These are phyloP conservation scores for Ailuropoda melanoleuca DNA, from an alignment of 2,113 vertebrate genomes.

Conservation along the genomic window DNA sequence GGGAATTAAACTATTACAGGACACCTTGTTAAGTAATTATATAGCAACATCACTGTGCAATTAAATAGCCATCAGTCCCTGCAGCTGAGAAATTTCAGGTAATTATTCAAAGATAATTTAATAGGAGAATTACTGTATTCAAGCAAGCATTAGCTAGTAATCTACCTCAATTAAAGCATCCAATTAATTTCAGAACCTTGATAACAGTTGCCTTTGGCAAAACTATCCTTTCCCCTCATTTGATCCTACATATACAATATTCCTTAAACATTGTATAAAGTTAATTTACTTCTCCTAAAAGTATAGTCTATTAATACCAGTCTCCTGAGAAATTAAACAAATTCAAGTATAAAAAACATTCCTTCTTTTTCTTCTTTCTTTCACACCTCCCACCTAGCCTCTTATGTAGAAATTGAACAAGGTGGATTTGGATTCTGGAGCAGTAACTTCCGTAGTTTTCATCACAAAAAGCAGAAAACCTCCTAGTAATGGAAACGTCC, in stretches of 20 bases:
- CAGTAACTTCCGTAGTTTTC: background rate
- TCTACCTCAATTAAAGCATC: conserved; percentile 92
- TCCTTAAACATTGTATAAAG: conserved; percentile 78
- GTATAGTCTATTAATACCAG: conserved; percentile 63
- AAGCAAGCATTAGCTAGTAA: conserved; percentile 93
- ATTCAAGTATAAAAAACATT: conserved; percentile 2
- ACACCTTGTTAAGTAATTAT: conserved; percentile 94
- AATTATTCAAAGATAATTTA: conserved; percentile 94
- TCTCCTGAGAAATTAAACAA: conserved; percentile 67
- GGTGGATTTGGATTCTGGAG: background rate
- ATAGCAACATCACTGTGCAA: conserved; percentile 89
- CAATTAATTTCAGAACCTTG: conserved; percentile 92
- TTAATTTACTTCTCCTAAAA: conserved; percentile 78
- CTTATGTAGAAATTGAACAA: conserved; percentile 1
- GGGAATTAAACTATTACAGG: conserved; percentile 91
- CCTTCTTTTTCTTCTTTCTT: background rate
- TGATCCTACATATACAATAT: conserved; percentile 82
- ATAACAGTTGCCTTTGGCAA: conserved; percentile 89
- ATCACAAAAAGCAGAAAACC: background rate
- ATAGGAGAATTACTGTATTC: conserved; percentile 94
- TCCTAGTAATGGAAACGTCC: background rate
- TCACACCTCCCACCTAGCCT: background rate
- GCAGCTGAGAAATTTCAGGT: conserved; percentile 93
- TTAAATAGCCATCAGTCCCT: conserved; percentile 92
- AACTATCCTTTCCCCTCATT: conserved; percentile 84